These are phyloP conservation scores for Bemisia tabaci DNA, from an alignment of 1,140 invertebrate species.

Conservation along the genomic window DNA sequence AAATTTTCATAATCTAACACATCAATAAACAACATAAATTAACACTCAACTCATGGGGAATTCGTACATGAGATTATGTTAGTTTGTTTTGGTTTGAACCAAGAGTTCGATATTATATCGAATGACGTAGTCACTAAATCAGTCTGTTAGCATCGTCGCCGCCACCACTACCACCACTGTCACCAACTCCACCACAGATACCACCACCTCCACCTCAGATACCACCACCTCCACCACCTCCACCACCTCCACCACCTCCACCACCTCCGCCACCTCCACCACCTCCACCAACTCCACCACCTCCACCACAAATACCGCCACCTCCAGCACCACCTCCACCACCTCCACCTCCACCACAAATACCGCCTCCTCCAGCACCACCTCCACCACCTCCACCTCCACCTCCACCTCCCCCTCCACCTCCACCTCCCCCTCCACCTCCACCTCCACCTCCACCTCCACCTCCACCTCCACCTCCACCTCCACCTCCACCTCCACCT, in stretches of 20 bases:
- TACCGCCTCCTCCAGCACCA: neutral
- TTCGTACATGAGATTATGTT: too few relatives aligned
- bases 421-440: neutral
- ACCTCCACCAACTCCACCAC: neutral
- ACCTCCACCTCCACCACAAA: neutral
- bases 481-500: slow-evolving; percentile 7
- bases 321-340: neutral
- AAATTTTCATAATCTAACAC: too few relatives aligned
- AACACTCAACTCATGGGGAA: too few relatives aligned
- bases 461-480: neutral
- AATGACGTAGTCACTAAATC: too few relatives aligned
- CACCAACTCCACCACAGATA: too few relatives aligned
- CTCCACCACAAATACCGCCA: neutral
- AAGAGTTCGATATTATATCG: too few relatives aligned
- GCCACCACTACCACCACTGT: too few relatives aligned
- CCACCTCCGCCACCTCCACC: neutral
- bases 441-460: neutral
- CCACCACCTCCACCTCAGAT: too few relatives aligned
- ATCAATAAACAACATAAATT: too few relatives aligned
- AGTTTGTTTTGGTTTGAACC: too few relatives aligned
- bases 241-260: neutral
- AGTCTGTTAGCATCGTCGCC: too few relatives aligned
- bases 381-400: neutral
- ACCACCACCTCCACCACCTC: neutral
- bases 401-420: neutral